Conservation (phyloP, 2,113 vertebrate species). For the Sander lucioperca region DNA sequence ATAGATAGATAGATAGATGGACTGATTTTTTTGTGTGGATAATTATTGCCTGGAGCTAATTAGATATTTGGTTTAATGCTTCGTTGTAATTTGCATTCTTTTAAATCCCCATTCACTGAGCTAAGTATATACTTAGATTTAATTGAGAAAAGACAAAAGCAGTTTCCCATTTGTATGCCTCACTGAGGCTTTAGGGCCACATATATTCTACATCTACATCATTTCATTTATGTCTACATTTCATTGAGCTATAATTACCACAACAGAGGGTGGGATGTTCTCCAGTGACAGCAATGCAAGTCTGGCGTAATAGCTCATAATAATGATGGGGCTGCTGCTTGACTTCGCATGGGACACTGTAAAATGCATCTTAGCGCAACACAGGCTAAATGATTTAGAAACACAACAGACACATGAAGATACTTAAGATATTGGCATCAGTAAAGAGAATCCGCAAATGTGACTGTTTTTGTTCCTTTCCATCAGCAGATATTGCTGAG, state of each 20-base stretch:
- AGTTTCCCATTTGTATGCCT: conserved; percentile 50
- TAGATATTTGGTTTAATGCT: conserved; percentile 60
- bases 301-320: conserved; percentile 65
- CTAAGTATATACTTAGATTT: conserved; percentile 64
- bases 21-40: conserved; percentile 48
- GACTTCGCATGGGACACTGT: conserved; percentile 23
- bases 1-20: not conserved
- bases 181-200: conserved; percentile 50
- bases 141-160: conserved; percentile 55
- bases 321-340: conserved; percentile 46
- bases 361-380: conserved; percentile 29
- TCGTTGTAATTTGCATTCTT: conserved; percentile 60
- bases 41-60: conserved; percentile 61
- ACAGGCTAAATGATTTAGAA: conserved; percentile 21
- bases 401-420: not conserved
- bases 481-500: conserved; percentile 11
- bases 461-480: not conserved
- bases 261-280: conserved; percentile 64
- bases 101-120: conserved; percentile 58
- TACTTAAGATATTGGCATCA: not conserved
- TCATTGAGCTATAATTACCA: conserved; percentile 73
- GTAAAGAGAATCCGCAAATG: not conserved
- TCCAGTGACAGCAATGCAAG: conserved; percentile 67
- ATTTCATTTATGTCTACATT: conserved; percentile 72
- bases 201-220: conserved; percentile 69